Conservation (phyloP, 2,797 vertebrate species). For the Trematomus bernacchii region DNA sequence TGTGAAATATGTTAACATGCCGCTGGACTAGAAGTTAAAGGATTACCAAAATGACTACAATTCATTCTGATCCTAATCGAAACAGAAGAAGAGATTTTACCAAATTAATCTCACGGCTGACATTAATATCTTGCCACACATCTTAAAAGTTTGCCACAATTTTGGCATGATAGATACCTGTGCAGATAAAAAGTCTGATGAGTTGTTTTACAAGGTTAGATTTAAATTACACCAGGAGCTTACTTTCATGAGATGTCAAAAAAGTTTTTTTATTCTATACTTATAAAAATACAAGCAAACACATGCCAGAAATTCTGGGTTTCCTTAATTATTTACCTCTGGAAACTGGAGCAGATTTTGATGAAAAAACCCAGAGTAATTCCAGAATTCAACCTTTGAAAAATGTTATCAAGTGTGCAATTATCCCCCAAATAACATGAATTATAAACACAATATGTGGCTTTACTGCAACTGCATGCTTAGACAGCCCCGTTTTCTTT, state of each 20-base stretch:
- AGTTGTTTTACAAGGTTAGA: not conserved
- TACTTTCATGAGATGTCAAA: not conserved
- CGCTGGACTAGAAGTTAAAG: not conserved
- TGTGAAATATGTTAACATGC: not conserved
- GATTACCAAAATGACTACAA: not conserved
- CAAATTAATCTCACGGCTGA: too few relatives aligned
- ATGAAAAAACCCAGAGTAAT: not conserved
- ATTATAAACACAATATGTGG: constrained; percentile 8
- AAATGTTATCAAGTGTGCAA: constrained; percentile 10
- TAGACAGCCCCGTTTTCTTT: constrained; percentile 1
- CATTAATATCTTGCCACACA: too few relatives aligned
- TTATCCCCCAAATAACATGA: not conserved
- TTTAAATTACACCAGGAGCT: not conserved
- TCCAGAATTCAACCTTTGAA: not conserved
- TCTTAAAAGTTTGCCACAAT: not conserved
- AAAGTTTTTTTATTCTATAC: not conserved
- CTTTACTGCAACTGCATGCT: not conserved
- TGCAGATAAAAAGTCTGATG: not conserved
- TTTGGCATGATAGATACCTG: not conserved
- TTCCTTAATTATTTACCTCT: not conserved
- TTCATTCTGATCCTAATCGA: not conserved
- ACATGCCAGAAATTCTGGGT: not conserved
- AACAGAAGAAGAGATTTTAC: not conserved
- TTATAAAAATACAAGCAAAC: not conserved
- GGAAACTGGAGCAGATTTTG: not conserved